Conservation (phyloP, 2,113 vertebrate genomes). For the Alethe castanea region DNA sequence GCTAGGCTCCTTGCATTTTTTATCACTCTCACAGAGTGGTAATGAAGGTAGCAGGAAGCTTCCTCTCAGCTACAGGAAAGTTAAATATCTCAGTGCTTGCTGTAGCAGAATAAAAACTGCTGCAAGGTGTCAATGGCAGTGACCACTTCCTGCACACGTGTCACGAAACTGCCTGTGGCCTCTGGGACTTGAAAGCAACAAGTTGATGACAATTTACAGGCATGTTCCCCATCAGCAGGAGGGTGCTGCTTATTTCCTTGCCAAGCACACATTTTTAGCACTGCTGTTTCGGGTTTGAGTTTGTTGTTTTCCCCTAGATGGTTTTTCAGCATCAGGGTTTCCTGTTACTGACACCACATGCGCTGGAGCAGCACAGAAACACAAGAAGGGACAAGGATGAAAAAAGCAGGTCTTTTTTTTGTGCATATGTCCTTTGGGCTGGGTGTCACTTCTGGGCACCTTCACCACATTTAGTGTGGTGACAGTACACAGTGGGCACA, state of each 20-base stretch:
- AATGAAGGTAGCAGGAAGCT: not conserved
- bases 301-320: not conserved
- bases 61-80: not conserved
- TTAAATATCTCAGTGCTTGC: not conserved
- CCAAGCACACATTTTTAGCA: not conserved
- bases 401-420: not conserved
- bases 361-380: not conserved
- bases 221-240: not conserved
- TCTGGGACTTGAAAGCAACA: not conserved
- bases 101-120: not conserved
- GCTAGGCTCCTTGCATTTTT: not conserved
- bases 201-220: not conserved
- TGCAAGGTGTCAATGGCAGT: not conserved
- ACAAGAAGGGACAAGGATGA: not conserved
- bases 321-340: not conserved
- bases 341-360: constrained; percentile 1
- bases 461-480: not conserved
- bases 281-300: not conserved
- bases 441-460: not conserved
- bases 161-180: not conserved
- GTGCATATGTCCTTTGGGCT: fast-evolving
- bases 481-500: not conserved
- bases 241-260: not conserved
- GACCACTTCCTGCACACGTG: not conserved
- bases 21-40: not conserved